Conservation (phyloP, 2,888 invertebrate species). For the Pycnomerus fuliginosus region DNA sequence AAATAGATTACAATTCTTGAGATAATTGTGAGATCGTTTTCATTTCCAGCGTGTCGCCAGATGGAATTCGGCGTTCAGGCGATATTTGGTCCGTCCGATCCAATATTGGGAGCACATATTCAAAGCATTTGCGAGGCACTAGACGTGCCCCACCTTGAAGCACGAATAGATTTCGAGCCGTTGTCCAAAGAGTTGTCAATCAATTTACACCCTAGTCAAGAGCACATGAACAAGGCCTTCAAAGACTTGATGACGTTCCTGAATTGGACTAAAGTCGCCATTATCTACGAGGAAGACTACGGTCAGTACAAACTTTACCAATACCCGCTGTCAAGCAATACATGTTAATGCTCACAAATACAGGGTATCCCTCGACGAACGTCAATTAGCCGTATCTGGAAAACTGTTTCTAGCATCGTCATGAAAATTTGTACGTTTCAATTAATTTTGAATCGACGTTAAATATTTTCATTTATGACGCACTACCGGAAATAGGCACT, state of each 20-base stretch:
- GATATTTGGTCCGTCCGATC: conserved; percentile 85
- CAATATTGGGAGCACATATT: conserved; percentile 77
- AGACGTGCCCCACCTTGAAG: conserved; percentile 88
- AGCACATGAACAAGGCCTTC: conserved; percentile 78
- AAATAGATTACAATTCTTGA: no score
- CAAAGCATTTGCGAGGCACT: conserved; percentile 86
- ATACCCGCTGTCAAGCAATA: not conserved
- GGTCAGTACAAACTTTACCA: conserved; percentile 57
- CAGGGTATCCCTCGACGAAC: no score
- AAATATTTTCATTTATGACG: no score
- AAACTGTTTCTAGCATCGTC: no score
- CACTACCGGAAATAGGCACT: no score
- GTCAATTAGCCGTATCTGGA: no score
- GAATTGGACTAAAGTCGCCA: conserved; percentile 91
- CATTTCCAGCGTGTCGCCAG: conserved; percentile 78
- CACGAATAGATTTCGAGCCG: conserved; percentile 67
- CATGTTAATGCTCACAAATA: conserved; percentile 1
- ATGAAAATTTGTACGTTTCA: no score
- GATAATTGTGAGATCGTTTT: no score
- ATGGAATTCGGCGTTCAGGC: conserved; percentile 84
- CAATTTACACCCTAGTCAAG: conserved; percentile 84
- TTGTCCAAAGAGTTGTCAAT: conserved; percentile 74
- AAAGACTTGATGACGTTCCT: conserved; percentile 83
- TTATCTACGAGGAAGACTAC: conserved; percentile 90
- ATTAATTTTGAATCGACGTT: no score